Conservation (phyloP, 2,113 vertebrate genomes). For the Morone saxatilis region DNA sequence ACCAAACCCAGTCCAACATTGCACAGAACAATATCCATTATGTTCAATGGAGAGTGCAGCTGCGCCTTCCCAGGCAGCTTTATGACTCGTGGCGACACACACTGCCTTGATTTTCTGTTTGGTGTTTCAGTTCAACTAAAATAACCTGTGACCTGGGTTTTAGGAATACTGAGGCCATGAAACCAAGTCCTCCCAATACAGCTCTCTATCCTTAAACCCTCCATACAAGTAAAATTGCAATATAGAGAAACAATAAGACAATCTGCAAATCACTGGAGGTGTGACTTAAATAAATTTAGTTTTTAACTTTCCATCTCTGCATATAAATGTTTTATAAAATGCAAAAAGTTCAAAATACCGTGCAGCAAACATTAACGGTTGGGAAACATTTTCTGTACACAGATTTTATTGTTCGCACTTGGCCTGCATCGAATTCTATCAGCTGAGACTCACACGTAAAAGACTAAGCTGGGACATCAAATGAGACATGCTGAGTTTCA, state of each 20-base stretch:
- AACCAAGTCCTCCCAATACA: too few relatives aligned
- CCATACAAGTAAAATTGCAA: neutral
- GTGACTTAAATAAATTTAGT: neutral
- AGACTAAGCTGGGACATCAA: constrained; percentile 42
- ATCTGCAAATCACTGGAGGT: neutral
- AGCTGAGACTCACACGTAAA: constrained; percentile 8
- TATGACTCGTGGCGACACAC: neutral
- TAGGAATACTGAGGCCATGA: too few relatives aligned
- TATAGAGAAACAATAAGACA: neutral
- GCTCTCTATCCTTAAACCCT: too few relatives aligned
- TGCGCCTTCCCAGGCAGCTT: neutral
- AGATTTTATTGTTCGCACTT: constrained; percentile 23
- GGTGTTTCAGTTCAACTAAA: too few relatives aligned
- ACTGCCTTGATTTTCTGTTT: neutral
- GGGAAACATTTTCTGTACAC: neutral
- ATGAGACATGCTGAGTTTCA: constrained; percentile 53
- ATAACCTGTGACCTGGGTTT: too few relatives aligned
- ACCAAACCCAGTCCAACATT: neutral
- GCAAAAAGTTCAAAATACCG: neutral
- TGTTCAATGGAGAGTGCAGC: neutral
- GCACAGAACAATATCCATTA: neutral
- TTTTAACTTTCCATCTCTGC: neutral
- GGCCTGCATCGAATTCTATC: constrained; percentile 11
- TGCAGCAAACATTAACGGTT: constrained; percentile 2
- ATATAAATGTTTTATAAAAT: neutral